Evolutionary conservation across 2,113 vertebrate species (phyloP), one percentile per base, ranked within the genome.

Genomic region (Phalacrocorax pelagicus): DNA sequence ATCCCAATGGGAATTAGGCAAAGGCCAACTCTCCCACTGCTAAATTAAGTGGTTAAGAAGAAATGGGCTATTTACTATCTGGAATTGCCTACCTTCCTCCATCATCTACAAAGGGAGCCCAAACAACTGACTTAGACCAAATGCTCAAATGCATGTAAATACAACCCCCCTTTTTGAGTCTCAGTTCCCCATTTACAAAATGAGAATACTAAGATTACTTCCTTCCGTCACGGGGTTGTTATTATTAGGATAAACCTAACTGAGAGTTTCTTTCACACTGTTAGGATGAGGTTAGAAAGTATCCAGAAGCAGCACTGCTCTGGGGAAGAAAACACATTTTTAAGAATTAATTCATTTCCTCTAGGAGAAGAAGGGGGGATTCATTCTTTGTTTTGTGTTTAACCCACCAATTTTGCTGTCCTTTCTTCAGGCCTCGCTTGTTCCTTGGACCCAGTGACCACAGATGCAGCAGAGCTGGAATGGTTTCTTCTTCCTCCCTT

Each of bases 1-100:
- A 87, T 95, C 84, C 70, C 67, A 61, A 3, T 20, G 18, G 49
- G 87, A 71, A 85, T 96, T 88, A 90, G 38, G 30, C 36, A 72
- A 57, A 91, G 66, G 38, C 84, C 78, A 96, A 49, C 57, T 73
- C 44, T 82, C 70, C 74, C 84, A 72, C 21, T 72, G 52, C 32
- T 87, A 84, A 95, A 92, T 85, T 79, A 69, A 87, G 24, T 84
- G 24, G 34, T 21, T 81, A 51, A 85, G 52, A 73, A 83, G 66
- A 95, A 94, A 91, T 79, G 54, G 36, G 29, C 40, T 91, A 79
- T 94, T 94, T 75, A 23, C 49, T 88, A 18, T 95, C 81, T 90
- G 66, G 66, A 87, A 90, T 85, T 97, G 36, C 87, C 44, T 82
- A 38, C 78, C 87, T 75, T 91, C 66, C 62, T 90, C 66, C 66